Evolutionary conservation across 2,797 vertebrate species (phyloP).

Genomic region (Lateolabrax maculatus): DNA sequence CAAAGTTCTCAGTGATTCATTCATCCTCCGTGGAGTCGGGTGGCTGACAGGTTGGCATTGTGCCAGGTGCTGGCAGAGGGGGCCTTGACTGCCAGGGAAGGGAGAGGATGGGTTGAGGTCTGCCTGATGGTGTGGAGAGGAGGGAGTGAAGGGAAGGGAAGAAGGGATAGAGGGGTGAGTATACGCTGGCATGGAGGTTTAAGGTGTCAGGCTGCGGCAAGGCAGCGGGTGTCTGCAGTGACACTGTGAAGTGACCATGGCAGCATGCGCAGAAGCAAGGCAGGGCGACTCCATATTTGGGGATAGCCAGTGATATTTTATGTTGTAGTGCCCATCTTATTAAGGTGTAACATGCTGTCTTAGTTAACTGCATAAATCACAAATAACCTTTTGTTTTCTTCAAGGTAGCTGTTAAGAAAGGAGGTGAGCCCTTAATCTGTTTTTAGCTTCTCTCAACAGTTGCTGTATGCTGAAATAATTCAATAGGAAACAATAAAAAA

Average conservation of each 20-base stretch:
- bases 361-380: constrained; percentile 10
- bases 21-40: constrained; percentile 83
- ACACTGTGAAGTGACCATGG: constrained; percentile 83
- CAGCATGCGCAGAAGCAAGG: constrained; percentile 86
- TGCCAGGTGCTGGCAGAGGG: constrained; percentile 92
- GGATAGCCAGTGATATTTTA: constrained; percentile 85
- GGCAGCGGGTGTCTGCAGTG: constrained; percentile 71
- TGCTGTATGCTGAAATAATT: background rate
- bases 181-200: constrained; percentile 90
- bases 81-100: constrained; percentile 87
- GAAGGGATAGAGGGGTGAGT: constrained; percentile 85
- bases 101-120: constrained; percentile 90
- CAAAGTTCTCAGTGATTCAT: constrained; percentile 88
- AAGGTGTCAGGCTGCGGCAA: constrained; percentile 89
- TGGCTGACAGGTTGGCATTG: constrained; percentile 89
- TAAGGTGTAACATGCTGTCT: constrained; percentile 46
- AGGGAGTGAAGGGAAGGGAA: constrained; percentile 60
- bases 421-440: background rate
- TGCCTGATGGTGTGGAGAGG: constrained; percentile 88
- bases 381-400: constrained; percentile 19
- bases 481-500: constrained; percentile 2
- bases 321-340: constrained; percentile 76
- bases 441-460: background rate
- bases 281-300: constrained; percentile 77
- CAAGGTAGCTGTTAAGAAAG: background rate